Conservation (phyloP, 2,797 vertebrate species). For the Gobio occitaniae region DNA sequence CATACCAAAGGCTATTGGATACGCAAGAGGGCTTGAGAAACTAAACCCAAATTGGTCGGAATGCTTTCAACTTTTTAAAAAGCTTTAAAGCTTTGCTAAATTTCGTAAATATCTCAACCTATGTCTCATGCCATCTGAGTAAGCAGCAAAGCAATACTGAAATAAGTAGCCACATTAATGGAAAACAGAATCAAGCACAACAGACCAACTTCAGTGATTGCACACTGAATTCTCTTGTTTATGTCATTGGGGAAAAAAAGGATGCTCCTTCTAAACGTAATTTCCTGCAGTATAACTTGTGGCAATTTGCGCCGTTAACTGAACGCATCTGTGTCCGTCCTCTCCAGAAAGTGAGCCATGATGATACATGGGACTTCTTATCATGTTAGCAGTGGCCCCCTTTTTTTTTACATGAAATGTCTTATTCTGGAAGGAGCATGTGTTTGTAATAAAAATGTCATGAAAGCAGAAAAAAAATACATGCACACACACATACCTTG, state of each 20-base stretch:
- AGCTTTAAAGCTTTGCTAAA: background rate
- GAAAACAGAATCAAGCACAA: slow-evolving; percentile 18
- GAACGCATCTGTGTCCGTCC: slow-evolving; percentile 9
- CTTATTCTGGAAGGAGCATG: slow-evolving; percentile 65
- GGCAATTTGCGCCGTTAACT: background rate
- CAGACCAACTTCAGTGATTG: slow-evolving; percentile 19
- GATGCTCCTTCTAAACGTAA: slow-evolving; percentile 5
- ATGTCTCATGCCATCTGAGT: background rate
- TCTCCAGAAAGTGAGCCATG: slow-evolving; percentile 17
- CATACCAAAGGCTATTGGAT: no score
- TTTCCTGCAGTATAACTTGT: slow-evolving; percentile 25
- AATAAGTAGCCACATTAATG: slow-evolving; percentile 17
- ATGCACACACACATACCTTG: slow-evolving; percentile 70
- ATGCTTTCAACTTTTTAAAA: background rate
- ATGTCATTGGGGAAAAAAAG: slow-evolving; percentile 3
- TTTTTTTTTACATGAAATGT: slow-evolving; percentile 57
- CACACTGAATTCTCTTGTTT: slow-evolving; percentile 19
- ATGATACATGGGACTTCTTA: slow-evolving; percentile 8
- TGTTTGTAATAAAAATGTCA: slow-evolving; percentile 75
- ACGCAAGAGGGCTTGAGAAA: background rate
- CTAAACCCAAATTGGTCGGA: background rate
- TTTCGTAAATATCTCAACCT: background rate
- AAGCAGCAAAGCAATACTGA: background rate
- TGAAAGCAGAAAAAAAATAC: slow-evolving; percentile 58
- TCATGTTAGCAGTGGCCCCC: background rate